Conservation (phyloP, 2,888 invertebrate genomes). For the Phragmatobia fuliginosa region DNA sequence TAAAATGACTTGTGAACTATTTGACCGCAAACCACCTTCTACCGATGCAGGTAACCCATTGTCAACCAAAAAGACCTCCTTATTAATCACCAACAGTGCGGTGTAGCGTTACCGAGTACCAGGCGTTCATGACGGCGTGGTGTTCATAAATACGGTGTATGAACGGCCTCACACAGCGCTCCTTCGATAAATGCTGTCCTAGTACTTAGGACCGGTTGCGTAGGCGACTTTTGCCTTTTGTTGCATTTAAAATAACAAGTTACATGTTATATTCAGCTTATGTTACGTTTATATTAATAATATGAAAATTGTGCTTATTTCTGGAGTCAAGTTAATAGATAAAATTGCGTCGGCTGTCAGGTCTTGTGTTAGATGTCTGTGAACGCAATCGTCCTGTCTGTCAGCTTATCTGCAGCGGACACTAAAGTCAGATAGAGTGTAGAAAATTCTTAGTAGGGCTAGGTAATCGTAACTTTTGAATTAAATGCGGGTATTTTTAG, state of each 20-base stretch:
- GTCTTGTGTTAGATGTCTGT: slow-evolving; percentile 9
- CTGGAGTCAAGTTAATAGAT: slow-evolving; percentile 1
- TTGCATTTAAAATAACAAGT: slow-evolving; percentile 52
- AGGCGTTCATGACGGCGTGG: slow-evolving; percentile 71
- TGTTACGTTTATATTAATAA: slow-evolving; percentile 51
- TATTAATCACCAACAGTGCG: slow-evolving; percentile 72
- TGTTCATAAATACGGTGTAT: slow-evolving; percentile 82
- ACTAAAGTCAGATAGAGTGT: background rate
- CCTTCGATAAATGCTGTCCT: slow-evolving; percentile 75
- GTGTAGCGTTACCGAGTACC: slow-evolving; percentile 77
- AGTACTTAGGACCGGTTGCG: slow-evolving; percentile 69
- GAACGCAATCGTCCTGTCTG: slow-evolving; percentile 10
- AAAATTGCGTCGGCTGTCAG: background rate
- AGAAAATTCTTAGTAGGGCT: background rate
- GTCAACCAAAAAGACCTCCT: slow-evolving; percentile 52
- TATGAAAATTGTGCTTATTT: slow-evolving; percentile 20
- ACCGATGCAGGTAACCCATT: slow-evolving; percentile 37
- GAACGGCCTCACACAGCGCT: slow-evolving; percentile 81
- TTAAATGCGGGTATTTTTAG: background rate
- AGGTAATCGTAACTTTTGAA: background rate
- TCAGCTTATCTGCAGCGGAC: slow-evolving; percentile 14
- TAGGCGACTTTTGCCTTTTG: slow-evolving; percentile 68
- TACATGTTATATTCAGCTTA: slow-evolving; percentile 50
- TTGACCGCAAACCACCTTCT: slow-evolving; percentile 23
- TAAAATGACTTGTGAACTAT: slow-evolving; percentile 4